Evolutionary conservation across 2,113 vertebrate genomes (phyloP).

Genomic region (Melospiza georgiana): DNA sequence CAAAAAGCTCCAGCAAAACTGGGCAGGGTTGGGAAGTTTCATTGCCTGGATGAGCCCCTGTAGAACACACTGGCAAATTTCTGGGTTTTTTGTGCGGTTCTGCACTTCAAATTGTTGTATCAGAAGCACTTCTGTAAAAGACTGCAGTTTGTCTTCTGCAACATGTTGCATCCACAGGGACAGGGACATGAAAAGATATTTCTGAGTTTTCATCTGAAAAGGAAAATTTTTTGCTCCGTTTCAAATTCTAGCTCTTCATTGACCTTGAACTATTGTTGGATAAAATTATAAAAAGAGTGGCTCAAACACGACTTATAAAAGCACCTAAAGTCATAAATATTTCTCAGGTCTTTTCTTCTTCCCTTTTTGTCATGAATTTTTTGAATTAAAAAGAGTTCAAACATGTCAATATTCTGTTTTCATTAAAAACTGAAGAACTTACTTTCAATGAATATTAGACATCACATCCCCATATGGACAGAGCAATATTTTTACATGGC

Average conservation of each 20-base stretch:
- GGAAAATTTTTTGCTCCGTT: neutral
- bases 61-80: conserved; percentile 78
- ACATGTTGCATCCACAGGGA: conserved; percentile 90
- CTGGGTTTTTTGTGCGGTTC: neutral
- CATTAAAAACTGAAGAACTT: neutral
- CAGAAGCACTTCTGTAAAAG: conserved; percentile 80
- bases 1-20: conserved; percentile 85
- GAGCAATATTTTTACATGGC: neutral
- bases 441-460: neutral
- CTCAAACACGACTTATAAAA: neutral
- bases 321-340: neutral
- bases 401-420: neutral
- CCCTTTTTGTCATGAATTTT: neutral
- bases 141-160: conserved; percentile 88
- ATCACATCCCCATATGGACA: neutral
- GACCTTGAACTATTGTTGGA: neutral
- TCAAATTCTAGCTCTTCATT: neutral
- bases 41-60: conserved; percentile 85
- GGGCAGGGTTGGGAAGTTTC: conserved; percentile 84
- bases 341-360: neutral
- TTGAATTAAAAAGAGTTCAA: neutral
- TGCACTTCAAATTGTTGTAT: conserved; percentile 79
- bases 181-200: conserved; percentile 79
- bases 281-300: neutral
- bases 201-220: conserved; percentile 79